Evolutionary conservation across 2,888 invertebrate species (phyloP), one percentile per base, ranked within the genome.

Genomic region (Octodonta nipae): DNA sequence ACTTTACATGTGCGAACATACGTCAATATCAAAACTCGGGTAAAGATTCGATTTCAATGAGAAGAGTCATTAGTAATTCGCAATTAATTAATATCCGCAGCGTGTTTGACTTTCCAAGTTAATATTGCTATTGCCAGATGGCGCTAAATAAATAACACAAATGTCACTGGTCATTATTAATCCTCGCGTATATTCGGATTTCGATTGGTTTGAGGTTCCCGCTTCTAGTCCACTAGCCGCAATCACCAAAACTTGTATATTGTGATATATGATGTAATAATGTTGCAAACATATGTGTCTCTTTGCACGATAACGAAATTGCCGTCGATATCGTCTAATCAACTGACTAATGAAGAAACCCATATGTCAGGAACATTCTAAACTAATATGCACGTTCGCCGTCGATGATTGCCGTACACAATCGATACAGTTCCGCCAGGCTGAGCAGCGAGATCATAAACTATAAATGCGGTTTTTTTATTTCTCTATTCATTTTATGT

Each of bases 51-150:
- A n/a, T n/a, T n/a, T n/a, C n/a, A n/a, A n/a, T n/a, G n/a, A n/a
- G n/a, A n/a, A n/a, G n/a, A n/a, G n/a, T n/a, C n/a, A n/a, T n/a
- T n/a, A n/a, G n/a, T n/a, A n/a, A n/a, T n/a, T n/a, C n/a, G n/a
- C n/a, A n/a, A n/a, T n/a, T 60, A 62, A 63, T 63, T 61, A 61
- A 60, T 61, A 61, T 60, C 59, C 53, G 55, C 53, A 43, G 56
- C 59, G 61, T 64, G 63, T 64, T 63, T 64, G 63, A 64, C 63
- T 63, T 62, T 59, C 57, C 60, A 60, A 64, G 63, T 64, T 64
- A 64, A 64, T 64, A 64, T 63, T 63, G 59, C 58, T 56, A 55
- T 52, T 52, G 56, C 63, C 63, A 64, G 61, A 60, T 64, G 64
- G 61, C 63, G 62, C 60, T 60, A 59, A 59, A 61, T 61, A 62